Conservation (phyloP, 23 tunicate species). For the Phallusia fumigata region DNA sequence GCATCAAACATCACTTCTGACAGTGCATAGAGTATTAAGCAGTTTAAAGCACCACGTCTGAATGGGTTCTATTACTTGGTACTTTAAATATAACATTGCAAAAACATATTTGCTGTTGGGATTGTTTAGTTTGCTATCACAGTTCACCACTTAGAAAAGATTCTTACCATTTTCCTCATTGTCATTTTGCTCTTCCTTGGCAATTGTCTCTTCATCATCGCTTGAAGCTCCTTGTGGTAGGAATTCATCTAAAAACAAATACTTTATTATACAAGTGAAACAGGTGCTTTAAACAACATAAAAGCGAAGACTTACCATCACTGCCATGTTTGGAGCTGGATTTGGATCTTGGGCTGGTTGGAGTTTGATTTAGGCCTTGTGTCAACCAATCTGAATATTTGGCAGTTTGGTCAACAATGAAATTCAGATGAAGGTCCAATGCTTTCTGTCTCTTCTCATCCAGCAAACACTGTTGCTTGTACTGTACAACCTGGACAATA, state of each 20-base stretch:
- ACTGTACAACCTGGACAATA: constrained; percentile 72
- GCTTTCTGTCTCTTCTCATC: constrained; percentile 94
- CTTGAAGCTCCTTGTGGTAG: constrained; percentile 83
- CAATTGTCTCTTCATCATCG: constrained; percentile 93
- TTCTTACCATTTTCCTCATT: constrained; percentile 48
- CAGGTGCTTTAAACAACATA: not conserved
- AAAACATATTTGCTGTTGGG: too few relatives aligned
- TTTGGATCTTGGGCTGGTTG: constrained; percentile 49
- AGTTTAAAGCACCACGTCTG: too few relatives aligned
- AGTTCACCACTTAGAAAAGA: too few relatives aligned
- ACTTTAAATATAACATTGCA: too few relatives aligned
- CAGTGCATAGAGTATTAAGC: too few relatives aligned
- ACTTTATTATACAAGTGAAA: not conserved
- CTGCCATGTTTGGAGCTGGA: constrained; percentile 46
- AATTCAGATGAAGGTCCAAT: constrained; percentile 77
- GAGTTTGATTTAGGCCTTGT: constrained; percentile 64
- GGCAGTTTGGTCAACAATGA: constrained; percentile 91
- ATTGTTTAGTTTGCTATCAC: too few relatives aligned
- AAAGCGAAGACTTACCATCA: constrained; percentile 52
- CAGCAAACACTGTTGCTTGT: constrained; percentile 73
- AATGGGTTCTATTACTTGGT: too few relatives aligned
- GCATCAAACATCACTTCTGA: too few relatives aligned
- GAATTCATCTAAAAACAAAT: constrained; percentile 56
- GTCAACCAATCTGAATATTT: constrained; percentile 85
- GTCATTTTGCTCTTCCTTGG: constrained; percentile 54